Conservation (phyloP, 2,113 vertebrate genomes). For the Burhinus bistriatus region DNA sequence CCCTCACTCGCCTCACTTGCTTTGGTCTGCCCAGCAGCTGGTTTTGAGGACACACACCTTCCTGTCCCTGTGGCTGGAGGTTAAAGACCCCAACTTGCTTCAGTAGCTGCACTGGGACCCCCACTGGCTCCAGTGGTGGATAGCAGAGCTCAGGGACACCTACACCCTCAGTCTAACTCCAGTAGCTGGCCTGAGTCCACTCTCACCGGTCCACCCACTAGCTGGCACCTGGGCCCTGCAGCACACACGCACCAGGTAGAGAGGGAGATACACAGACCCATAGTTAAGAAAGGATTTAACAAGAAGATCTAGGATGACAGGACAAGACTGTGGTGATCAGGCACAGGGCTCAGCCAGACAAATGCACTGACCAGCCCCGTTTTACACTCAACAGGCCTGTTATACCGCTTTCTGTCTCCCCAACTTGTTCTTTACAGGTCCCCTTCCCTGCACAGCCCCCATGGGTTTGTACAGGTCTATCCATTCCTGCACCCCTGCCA, state of each 20-base stretch:
- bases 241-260: too few species aligned
- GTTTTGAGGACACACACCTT: not conserved
- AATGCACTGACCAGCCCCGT: too few species aligned
- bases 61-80: not conserved
- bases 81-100: not conserved
- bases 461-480: not conserved
- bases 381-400: not conserved
- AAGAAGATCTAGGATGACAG: not conserved
- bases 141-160: fast-evolving
- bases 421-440: fast-evolving
- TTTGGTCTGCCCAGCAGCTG: not conserved
- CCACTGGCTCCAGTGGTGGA: not conserved
- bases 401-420: not conserved
- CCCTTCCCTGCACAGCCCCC: not conserved
- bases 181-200: not conserved
- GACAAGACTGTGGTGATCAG: not conserved
- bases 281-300: not conserved
- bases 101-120: not conserved
- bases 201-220: too few species aligned
- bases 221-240: not conserved
- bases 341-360: not conserved
- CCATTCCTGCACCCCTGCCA: too few species aligned
- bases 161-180: not conserved
- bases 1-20: not conserved
- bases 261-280: not conserved